A percentile compares a stretch with the other conserved stretches of the same genome.
Conservation (phyloP, 1,140 invertebrate species). For the Apis laboriosa region DNA sequence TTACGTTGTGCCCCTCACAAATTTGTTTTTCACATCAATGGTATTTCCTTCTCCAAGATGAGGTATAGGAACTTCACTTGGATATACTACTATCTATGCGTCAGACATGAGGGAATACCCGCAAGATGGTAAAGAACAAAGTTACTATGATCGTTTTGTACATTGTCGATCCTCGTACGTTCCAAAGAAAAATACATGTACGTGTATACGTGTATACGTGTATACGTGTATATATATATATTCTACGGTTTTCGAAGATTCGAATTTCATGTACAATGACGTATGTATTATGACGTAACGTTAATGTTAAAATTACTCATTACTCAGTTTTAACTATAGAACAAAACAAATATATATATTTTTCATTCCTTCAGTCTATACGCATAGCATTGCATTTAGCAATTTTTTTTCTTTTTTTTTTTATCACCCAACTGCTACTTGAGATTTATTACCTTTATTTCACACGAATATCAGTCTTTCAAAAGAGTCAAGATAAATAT, state of each 20-base stretch:
- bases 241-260: neutral
- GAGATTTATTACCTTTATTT: constrained; percentile 49
- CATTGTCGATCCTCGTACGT: constrained; percentile 10
- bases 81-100: constrained; percentile 25
- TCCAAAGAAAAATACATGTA: neutral
- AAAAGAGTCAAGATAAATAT: constrained; percentile 60
- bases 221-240: neutral
- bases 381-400: constrained; percentile 61
- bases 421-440: constrained; percentile 57
- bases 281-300: constrained; percentile 6
- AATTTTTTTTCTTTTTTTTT: constrained; percentile 36
- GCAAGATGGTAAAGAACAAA: constrained; percentile 33
- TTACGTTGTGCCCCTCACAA: constrained; percentile 43
- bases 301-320: constrained; percentile 32
- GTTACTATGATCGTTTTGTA: constrained; percentile 17
- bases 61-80: constrained; percentile 50
- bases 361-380: constrained; percentile 43
- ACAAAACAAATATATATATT: constrained; percentile 10
- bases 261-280: constrained; percentile 17
- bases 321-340: neutral
- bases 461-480: constrained; percentile 55
- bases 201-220: neutral
- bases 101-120: constrained; percentile 43
- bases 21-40: constrained; percentile 51
- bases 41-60: constrained; percentile 51